A percentile compares a stretch with the other conserved stretches of the same genome.
These are phyloP conservation scores for Caerostris darwini DNA, from an alignment of 1,140 invertebrate genomes.

Conservation along the genomic window DNA sequence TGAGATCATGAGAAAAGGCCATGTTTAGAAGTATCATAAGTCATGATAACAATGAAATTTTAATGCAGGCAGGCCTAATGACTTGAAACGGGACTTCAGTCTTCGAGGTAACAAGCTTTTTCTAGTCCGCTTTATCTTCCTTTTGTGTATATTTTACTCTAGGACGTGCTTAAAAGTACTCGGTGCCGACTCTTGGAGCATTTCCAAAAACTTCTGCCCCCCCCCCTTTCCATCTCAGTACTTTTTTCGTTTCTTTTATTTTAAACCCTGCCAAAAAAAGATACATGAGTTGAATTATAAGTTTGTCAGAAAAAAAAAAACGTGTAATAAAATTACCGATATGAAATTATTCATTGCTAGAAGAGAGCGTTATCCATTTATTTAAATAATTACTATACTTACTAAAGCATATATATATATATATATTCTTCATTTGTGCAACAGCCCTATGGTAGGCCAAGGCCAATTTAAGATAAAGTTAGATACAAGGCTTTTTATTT, in stretches of 20 bases:
- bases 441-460: too few relatives aligned
- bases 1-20: neutral
- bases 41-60: slow-evolving; percentile 11
- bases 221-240: neutral
- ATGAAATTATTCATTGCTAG: neutral
- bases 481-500: too few relatives aligned
- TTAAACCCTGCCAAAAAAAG: neutral
- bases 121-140: neutral
- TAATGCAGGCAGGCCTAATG: neutral
- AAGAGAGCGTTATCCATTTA: neutral
- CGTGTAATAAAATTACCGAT: slow-evolving; percentile 6
- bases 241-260: neutral
- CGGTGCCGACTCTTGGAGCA: neutral
- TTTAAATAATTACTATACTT: too few relatives aligned
- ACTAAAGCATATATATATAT: too few relatives aligned
- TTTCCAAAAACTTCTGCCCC: neutral
- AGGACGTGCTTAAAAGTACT: neutral
- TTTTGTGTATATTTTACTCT: neutral
- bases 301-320: neutral
- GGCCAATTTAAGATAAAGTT: too few relatives aligned
- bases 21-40: neutral
- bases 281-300: neutral
- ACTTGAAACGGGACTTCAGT: neutral
- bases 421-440: too few relatives aligned
- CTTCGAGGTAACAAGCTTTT: neutral